Conservation (phyloP, 2,888 invertebrate species). For the Baccha elongata region DNA sequence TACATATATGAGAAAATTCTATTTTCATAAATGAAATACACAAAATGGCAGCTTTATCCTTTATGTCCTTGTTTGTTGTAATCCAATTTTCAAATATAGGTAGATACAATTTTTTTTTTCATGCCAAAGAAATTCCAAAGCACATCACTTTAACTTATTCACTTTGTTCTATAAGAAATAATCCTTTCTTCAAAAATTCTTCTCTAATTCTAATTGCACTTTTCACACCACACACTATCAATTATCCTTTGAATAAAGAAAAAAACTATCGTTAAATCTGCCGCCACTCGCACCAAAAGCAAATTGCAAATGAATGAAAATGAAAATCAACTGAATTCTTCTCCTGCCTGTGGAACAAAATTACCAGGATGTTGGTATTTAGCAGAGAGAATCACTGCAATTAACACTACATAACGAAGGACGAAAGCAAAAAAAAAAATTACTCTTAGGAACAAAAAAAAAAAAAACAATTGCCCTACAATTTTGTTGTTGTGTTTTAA, state of each 20-base stretch:
- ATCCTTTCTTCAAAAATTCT: neutral
- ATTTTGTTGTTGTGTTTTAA: slow-evolving; percentile 51
- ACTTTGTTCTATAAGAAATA: neutral
- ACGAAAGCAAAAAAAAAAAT: slow-evolving; percentile 18
- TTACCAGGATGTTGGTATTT: slow-evolving; percentile 74
- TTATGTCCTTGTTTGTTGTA: slow-evolving; percentile 47
- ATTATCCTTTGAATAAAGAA: slow-evolving; percentile 14
- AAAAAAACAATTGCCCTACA: slow-evolving; percentile 40
- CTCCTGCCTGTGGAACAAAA: slow-evolving; percentile 60
- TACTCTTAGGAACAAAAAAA: slow-evolving; percentile 12
- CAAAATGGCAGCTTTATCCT: slow-evolving; percentile 67
- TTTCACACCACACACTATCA: neutral
- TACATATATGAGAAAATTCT: slow-evolving; percentile 67
- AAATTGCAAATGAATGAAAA: slow-evolving; percentile 73
- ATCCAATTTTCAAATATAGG: slow-evolving; percentile 1
- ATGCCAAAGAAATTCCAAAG: neutral
- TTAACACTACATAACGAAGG: slow-evolving; percentile 74
- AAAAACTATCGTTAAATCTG: slow-evolving; percentile 29
- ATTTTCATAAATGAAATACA: slow-evolving; percentile 62
- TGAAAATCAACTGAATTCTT: slow-evolving; percentile 65
- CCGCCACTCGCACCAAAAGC: slow-evolving; percentile 69
- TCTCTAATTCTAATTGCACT: neutral
- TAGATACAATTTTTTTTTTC: neutral
- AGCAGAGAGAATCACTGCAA: slow-evolving; percentile 74
- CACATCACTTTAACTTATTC: neutral